Base-by-base conservation (phyloP, 2,113 vertebrate genomes). In the Oryzias melastigma region DNA sequence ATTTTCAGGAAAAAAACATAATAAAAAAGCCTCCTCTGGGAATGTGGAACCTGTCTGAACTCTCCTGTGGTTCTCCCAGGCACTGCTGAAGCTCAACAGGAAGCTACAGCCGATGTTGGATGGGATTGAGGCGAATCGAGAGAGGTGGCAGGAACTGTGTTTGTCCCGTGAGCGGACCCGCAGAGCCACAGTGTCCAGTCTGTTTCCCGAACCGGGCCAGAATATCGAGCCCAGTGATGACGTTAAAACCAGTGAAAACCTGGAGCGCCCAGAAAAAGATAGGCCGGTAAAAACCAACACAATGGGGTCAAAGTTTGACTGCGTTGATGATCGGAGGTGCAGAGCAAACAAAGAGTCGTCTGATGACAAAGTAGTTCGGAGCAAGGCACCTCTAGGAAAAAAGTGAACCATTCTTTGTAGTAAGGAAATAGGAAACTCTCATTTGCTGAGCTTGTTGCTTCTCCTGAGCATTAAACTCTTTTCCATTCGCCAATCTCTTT, bases 21-120 rank as follows among this genome's bases (percentile, higher is more conserved):
- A 50, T 46, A 64, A 12, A 13, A 61, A 54, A 55, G 10, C 7
- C 8, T 42, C n/a, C 41, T 62, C 22, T 52, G 3, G 5, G 7
- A 49, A 13, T n/a, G 25, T 46, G 1, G 58, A 48, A 25, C 50
- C 51, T 4, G 40, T 17, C 24, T 35, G 1, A 47, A n/a, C 46
- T 44, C 42, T 68, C 7, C 15, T 51, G 6, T 73, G 15, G 52
- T 25, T 24, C 40, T 51, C 54, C 35, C 48, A 93, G 91, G 71
- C 88, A 45, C 71, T 93, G 78, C 75, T 87, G 62, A 89, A 87
- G 63, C 77, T 92, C 45, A 93, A 93, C 80, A 87, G 85, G 71
- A 92, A 91, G 77, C 73, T 93, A 57, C 88, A 91, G 80, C 92
- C 92, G 4, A 93, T 93, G 92, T 70, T 85, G 14, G 85, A 93